Base-by-base conservation (phyloP, 2,797 vertebrate species). In the Gymnocypris eckloni region DNA sequence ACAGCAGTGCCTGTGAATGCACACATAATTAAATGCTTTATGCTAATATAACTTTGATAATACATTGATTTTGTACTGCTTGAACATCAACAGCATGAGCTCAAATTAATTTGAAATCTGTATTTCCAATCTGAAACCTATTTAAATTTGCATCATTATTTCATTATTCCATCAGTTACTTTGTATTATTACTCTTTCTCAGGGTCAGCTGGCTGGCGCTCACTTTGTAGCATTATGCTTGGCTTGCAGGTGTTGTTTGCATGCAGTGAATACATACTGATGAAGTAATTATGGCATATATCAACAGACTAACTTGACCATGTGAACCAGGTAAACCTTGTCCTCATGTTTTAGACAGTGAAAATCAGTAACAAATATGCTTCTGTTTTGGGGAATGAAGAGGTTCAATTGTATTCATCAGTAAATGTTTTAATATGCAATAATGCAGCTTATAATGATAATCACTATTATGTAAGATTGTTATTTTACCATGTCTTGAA, bases 1-100 rank as follows among this genome's bases (percentile, higher is more conserved):
- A 75, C 75, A 86, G 79, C 72, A 64, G 56, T 80, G 67, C 67
- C 86, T 86, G 33, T 76, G 33, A 56, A 50, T 37, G 16, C 54
- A 75, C n/a, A 11, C 2, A 20, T 16, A 43, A 25, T 61, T 4
- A 59, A 71, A 61, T 45, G 43, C 18, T 69, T 81, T 20, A 39
- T 37, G n/a, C 18, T 69, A 71, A 70, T 52, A 39, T 4, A 52
- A 39, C 6, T n/a, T 70, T 43, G 9, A 69, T 54, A 81, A 54
- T 20, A 54, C 41, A 43, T 43, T 20, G 12, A 12, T 56, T 77
- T 61, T 45, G 22, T 43, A 79, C 52, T 59, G 39, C 13, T 79
- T 28, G n/a, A 43, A 61, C 56, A 39, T 76, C 39, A 79, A 79
- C 39, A 64, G n/a, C 41, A 28, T 79, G 4, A 25, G 8, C 56